Base-by-base conservation (phyloP, 2,797 vertebrate genomes). In the Synanceia verrucosa region DNA sequence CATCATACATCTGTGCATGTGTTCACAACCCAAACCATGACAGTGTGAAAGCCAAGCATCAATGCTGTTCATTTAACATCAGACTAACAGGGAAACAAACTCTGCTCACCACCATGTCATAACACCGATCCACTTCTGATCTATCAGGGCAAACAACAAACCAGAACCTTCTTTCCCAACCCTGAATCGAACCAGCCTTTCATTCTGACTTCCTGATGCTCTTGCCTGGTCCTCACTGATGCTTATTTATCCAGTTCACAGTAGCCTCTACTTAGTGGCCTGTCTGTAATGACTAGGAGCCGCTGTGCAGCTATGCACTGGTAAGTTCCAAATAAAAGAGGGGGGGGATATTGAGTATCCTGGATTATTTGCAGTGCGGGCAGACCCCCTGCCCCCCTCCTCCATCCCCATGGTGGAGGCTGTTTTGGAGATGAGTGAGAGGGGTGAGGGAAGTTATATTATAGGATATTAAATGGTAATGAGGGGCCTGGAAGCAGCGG, bases 391-490 rank as follows among this genome's bases (percentile, higher is more conserved):
- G 51, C 65, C 77, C 43, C 52, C 61, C 56, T 69, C 55, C 39
- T 48, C 68, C 37, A 39, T 68, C 70, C 69, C 76, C 65, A 82
- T 84, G 65, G 76, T 86, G 87, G 81, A 90, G 91, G 89, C 81
- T 88, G 85, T 88, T 89, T 87, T 88, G 83, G 73, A 84, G 73
- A 79, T 81, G 79, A 82, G 73, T 84, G 76, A 44, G 64, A 39
- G 65, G 83, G 73, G 70, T 51, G 63, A 23, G 60, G 59, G 76
- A 85, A 70, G 70, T 79, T 92, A 90, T 94, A 94, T 94, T 93
- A 94, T 93, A 90, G 92, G 90, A 94, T 94, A 94, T 94, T 94
- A 94, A 94, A 92, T 83, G 66, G 89, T 94, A 94, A 94, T 95
- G 89, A 94, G 73, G 91, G 93, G 90, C 75, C 90, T 93, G 73